These are phyloP conservation scores for Cosmorhoe ocellata DNA, from an alignment of 2,888 invertebrate genomes.

Conservation along the genomic window DNA sequence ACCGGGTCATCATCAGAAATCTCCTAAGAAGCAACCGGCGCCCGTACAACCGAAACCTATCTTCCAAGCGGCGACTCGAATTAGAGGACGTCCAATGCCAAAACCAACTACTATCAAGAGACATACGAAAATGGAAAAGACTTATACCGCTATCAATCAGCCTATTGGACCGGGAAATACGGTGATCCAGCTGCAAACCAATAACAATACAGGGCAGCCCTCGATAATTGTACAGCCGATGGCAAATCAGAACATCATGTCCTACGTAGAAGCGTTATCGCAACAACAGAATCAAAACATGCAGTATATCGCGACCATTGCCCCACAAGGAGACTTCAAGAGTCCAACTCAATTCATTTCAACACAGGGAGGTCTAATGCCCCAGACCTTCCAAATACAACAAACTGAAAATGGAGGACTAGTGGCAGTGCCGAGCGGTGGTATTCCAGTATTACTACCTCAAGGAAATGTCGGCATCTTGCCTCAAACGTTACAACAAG, in stretches of 20 bases:
- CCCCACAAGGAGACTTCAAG: conserved; percentile 84
- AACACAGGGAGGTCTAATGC: conserved; percentile 76
- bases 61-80: conserved; percentile 70
- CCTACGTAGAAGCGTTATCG: conserved; percentile 87
- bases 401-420: conserved; percentile 84
- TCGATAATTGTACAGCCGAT: conserved; percentile 88
- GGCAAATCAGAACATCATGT: conserved; percentile 82
- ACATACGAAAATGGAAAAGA: conserved; percentile 76
- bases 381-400: conserved; percentile 83
- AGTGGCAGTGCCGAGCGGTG: conserved; percentile 83
- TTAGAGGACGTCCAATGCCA: conserved; percentile 72
- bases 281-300: conserved; percentile 87
- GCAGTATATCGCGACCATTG: conserved; percentile 89
- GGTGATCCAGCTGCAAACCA: conserved; percentile 82
- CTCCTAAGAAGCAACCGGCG: conserved; percentile 74
- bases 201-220: conserved; percentile 81
- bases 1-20: conserved; percentile 69
- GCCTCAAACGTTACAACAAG: conserved; percentile 78
- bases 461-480: conserved; percentile 80
- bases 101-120: conserved; percentile 75
- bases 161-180: conserved; percentile 76
- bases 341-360: conserved; percentile 80
- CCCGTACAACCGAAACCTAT: conserved; percentile 77
- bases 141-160: conserved; percentile 74
- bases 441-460: conserved; percentile 79